Evolutionary conservation across 92 coral and sea anemone genomes (phyloP).

Genomic region (Pocillopora meandrina): DNA sequence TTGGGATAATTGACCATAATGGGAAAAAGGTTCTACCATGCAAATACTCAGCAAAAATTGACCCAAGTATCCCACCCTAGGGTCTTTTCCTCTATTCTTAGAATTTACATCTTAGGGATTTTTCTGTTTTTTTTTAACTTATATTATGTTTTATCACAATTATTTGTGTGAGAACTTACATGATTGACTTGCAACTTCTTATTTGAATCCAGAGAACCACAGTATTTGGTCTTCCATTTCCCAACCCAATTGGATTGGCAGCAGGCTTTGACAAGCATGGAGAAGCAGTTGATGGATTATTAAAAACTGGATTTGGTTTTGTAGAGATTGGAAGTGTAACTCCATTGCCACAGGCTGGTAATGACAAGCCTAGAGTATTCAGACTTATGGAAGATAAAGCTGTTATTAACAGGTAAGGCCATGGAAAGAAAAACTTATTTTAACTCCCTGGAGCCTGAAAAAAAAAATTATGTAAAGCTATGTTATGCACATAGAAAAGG

Average conservation of each 20-base stretch:
- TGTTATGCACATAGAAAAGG: too few species aligned
- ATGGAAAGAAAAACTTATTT: too few species aligned
- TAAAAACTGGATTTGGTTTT: slow-evolving; percentile 96
- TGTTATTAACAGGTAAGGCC: slow-evolving; percentile 83
- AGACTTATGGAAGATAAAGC: slow-evolving; percentile 87
- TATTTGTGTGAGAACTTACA: not conserved
- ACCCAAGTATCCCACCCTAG: too few species aligned
- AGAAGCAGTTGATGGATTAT: slow-evolving; percentile 82
- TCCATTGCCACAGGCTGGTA: slow-evolving; percentile 89
- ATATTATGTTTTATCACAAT: too few species aligned
- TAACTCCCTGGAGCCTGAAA: too few species aligned
- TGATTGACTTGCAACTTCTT: not conserved
- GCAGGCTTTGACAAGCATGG: slow-evolving; percentile 99
- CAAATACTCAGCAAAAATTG: too few species aligned
- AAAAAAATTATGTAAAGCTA: too few species aligned
- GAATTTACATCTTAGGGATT: too few species aligned
- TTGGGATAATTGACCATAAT: too few species aligned
- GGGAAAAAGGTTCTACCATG: too few species aligned
- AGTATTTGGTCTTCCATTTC: slow-evolving; percentile 90
- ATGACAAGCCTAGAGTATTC: slow-evolving; percentile 87
- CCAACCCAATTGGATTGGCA: slow-evolving; percentile 94
- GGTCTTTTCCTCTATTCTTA: too few species aligned
- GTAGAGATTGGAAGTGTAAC: slow-evolving; percentile 96
- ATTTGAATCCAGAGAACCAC: slow-evolving; percentile 70
- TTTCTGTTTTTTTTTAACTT: too few species aligned